Evolutionary conservation across 2,888 invertebrate species (phyloP).

Genomic region (Timandra comae): DNA sequence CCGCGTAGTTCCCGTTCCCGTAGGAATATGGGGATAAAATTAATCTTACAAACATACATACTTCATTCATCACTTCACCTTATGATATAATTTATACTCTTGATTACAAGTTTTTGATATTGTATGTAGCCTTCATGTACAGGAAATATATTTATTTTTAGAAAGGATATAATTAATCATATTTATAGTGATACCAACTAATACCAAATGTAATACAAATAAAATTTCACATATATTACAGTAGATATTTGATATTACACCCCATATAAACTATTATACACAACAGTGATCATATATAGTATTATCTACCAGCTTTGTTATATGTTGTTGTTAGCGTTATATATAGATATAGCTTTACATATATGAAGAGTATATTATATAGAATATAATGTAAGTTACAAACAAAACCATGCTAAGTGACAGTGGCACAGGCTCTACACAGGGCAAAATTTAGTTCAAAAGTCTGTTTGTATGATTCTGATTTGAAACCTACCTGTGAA

Average conservation of each 20-base stretch:
- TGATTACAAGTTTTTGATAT: too few species aligned
- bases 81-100: too few species aligned
- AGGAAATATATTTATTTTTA: too few species aligned
- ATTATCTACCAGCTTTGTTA: constrained; percentile 16
- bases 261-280: constrained; percentile 2
- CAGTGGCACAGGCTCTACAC: constrained; percentile 69
- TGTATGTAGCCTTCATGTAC: too few species aligned
- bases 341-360: constrained; percentile 26
- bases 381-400: constrained; percentile 50
- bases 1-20: too few species aligned
- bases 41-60: too few species aligned
- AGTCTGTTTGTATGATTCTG: constrained; percentile 65
- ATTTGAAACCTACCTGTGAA: constrained; percentile 96
- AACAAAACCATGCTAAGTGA: constrained; percentile 70
- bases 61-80: too few species aligned
- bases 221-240: too few species aligned
- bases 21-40: too few species aligned
- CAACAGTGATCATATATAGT: not conserved
- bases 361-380: constrained; percentile 13
- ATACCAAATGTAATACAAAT: too few species aligned
- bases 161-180: too few species aligned
- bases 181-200: too few species aligned
- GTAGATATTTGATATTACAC: not conserved
- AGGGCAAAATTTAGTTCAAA: constrained; percentile 63
- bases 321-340: constrained; percentile 19